Base-by-base conservation (phyloP, 2,797 vertebrate genomes). In the Ataeniobius toweri region DNA sequence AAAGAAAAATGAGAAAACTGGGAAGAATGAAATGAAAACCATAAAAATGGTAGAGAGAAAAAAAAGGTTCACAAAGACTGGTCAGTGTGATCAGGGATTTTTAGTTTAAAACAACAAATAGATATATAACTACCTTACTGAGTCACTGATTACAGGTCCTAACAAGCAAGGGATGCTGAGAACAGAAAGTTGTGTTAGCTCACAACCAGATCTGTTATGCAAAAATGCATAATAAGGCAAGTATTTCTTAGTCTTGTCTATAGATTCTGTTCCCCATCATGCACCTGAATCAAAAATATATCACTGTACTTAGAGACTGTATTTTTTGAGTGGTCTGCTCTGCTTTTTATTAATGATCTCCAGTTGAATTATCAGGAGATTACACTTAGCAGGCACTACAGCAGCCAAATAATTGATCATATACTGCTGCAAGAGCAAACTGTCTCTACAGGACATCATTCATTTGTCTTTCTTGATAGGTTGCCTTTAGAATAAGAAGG, bases 401-500 rank as follows among this genome's bases (percentile, higher is more conserved):
- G 83, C 50, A 3, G 80, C 79, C 67, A 78, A 83, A 80, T 83
- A 83, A 90, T 82, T 85, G 82, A 90, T 86, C 46, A 56, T 65
- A 80, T 80, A 67, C 46, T 56, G n/a, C 28, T 77, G 46, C 68
- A 77, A 74, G 44, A 72, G 73, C 71, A 55, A 44, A n/a, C 55
- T 56, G 69, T 61, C 77, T 85, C 76, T 14, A 39, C 26, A 39
- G 61, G 24, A 36, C 24, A 81, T 84, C 78, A 56, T 18, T 80
- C 76, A 73, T 78, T 55, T 39, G 48, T 13, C 56, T 77, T 50
- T 78, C 46, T 74, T 39, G 1, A 82, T 79, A 28, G 53, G 44
- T 59, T 76, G 39, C 14, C 59, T 76, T 77, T 59, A 56, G 74
- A 73, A 73, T 61, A 58, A 63, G 16, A 75, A 74, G 9, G 16